Evolutionary conservation across 2,888 invertebrate genomes (phyloP), one percentile per base, ranked within the genome.

Genomic region (Drosophila meridionalis): DNA sequence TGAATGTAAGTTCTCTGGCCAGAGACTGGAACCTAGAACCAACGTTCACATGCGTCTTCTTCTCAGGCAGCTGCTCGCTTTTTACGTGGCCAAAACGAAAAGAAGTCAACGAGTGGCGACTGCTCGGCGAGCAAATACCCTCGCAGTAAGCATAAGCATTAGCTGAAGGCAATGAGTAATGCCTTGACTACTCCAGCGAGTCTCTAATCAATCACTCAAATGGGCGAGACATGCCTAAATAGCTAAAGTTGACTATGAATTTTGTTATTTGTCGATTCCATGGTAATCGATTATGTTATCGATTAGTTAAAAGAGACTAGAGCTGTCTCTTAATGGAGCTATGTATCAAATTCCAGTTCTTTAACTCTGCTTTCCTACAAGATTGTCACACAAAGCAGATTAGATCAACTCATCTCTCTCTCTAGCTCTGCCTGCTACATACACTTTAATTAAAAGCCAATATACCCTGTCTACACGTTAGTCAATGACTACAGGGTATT

Each of bases 11-110:
- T 2, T 50, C n/a, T 50, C 14, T 8, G 28, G 14, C 28, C 42
- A 48, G 52, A 57, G 55, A 55, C 32, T 59, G 56, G 43, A 69
- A 65, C 64, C 52, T 34, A 12, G 52, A 12, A 36, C 11, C 34
- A 52, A 67, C 43, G n/a, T 59, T 38, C 69, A 65, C 59, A 69
- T 69, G 45, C 60, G 52, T 30, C 47, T 70, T 68, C 64, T 74
- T 34, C 47, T 67, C 59, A 45, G 61, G 52, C 69, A 63, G 63
- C 52, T 74, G 32, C 32, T 40, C 43, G 42, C 42, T 57, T 57
- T 57, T 57, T 14, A 43, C 57, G 57, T 43, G 40, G 73, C 66
- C 38, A 56, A 65, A 14, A 28, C 34, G 12, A 40, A 55, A 53
- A 28, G 20, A 9, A 20, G 20, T 36, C 36, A 7, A 26, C 34